A percentile compares a stretch with the other conserved stretches of the same genome.
Conservation (phyloP, 2,113 vertebrate genomes). For the Forbesichthys agassizii region DNA sequence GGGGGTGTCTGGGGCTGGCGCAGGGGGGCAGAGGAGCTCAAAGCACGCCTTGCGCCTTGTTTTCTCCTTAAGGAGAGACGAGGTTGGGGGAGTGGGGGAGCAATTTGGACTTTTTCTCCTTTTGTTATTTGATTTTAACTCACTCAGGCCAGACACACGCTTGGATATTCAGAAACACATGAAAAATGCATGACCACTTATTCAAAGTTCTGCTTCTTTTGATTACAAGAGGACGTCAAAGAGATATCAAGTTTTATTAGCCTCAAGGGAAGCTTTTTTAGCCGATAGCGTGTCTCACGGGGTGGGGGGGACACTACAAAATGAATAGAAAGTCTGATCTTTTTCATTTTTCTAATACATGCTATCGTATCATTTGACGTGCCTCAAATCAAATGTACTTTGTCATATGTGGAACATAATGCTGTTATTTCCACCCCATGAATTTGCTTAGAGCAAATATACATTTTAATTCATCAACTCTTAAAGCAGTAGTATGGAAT, state of each 20-base stretch:
- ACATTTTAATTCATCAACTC: not conserved
- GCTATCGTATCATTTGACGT: conserved; percentile 9
- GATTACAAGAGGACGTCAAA: conserved; percentile 28
- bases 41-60: not conserved
- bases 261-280: conserved; percentile 18
- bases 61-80: not conserved
- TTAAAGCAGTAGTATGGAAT: not conserved
- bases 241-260: conserved; percentile 22
- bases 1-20: not conserved
- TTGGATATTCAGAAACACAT: conserved; percentile 32
- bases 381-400: conserved; percentile 1
- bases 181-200: conserved; percentile 39
- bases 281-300: conserved; percentile 8
- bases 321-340: conserved; percentile 13
- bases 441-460: not conserved
- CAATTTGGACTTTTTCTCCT: conserved; percentile 23
- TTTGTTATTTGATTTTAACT: conserved; percentile 43
- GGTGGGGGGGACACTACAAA: not conserved
- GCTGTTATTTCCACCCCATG: not conserved
- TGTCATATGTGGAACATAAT: conserved; percentile 1
- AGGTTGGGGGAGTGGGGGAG: conserved; percentile 10
- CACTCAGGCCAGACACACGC: conserved; percentile 26
- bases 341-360: not conserved
- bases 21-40: conserved; percentile 10
- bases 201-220: conserved; percentile 42